A percentile compares a stretch with the other conserved stretches of the same genome.
These are phyloP conservation scores for Augiades crinisus DNA, from an alignment of 2,888 invertebrate species.

Conservation along the genomic window DNA sequence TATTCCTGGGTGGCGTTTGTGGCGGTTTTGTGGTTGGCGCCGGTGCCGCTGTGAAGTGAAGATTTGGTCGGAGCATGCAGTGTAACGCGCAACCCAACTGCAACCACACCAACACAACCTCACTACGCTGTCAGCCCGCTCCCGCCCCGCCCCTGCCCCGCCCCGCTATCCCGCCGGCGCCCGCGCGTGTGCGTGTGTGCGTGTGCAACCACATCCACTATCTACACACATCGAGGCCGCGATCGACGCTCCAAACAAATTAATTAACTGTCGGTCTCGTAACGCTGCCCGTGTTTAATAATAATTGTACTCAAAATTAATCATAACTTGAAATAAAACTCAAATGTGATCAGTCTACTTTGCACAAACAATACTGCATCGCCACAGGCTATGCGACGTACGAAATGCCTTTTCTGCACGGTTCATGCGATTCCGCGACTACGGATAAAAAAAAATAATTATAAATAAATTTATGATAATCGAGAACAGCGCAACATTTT, in stretches of 20 bases:
- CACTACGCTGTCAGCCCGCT: constrained; percentile 56
- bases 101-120: constrained; percentile 85
- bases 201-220: constrained; percentile 63
- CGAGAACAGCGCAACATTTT: constrained; percentile 79
- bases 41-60: constrained; percentile 80
- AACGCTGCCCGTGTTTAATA: constrained; percentile 19
- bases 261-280: constrained; percentile 59
- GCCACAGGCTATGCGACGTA: constrained; percentile 56
- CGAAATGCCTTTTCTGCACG: constrained; percentile 63
- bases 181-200: constrained; percentile 29
- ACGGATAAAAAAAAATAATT: constrained; percentile 39
- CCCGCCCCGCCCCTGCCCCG: constrained; percentile 32
- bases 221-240: constrained; percentile 58
- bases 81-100: constrained; percentile 95
- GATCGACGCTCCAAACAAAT: constrained; percentile 64
- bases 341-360: constrained; percentile 38
- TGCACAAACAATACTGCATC: constrained; percentile 44
- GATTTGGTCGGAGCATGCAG: constrained; percentile 91
- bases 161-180: constrained; percentile 27
- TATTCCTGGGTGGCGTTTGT: constrained; percentile 80
- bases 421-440: constrained; percentile 64
- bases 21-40: constrained; percentile 79
- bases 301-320: constrained; percentile 24
- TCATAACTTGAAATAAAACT: constrained; percentile 36
- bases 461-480: constrained; percentile 52